Conservation (phyloP, 1,140 invertebrate genomes). For the Oryctes rhinoceros region DNA sequence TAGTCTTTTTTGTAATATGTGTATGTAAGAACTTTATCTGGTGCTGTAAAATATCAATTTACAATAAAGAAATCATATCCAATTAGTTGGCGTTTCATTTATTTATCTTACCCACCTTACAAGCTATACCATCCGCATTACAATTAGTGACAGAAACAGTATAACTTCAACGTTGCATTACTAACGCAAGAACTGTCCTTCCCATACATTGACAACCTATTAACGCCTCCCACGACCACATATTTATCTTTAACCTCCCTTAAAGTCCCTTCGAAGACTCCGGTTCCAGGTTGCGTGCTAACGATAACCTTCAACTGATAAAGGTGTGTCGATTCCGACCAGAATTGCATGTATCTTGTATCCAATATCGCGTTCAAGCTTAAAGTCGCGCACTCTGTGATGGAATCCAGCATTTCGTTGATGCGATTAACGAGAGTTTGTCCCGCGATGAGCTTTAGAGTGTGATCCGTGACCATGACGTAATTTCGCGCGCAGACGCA, state of each 20-base stretch:
- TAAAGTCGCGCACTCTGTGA: background rate
- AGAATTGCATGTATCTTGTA: background rate
- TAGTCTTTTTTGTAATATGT: slow-evolving; percentile 6
- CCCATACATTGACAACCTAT: background rate
- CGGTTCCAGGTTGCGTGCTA: slow-evolving; percentile 1
- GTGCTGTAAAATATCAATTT: slow-evolving; percentile 27
- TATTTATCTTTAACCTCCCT: background rate
- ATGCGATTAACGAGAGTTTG: background rate
- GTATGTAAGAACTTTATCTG: slow-evolving; percentile 18
- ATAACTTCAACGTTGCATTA: slow-evolving; percentile 24
- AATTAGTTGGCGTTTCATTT: background rate
- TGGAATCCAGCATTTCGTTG: background rate
- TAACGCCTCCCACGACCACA: background rate
- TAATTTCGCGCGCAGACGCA: background rate
- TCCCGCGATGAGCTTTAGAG: background rate
- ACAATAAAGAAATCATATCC: slow-evolving; percentile 12
- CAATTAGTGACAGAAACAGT: background rate
- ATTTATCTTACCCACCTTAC: background rate
- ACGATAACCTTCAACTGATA: slow-evolving; percentile 10
- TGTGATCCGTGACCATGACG: background rate
- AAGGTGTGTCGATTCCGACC: background rate
- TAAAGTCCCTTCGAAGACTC: slow-evolving; percentile 7
- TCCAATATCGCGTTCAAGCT: background rate
- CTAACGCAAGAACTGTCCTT: slow-evolving; percentile 10
- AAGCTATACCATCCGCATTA: no score